phyloP scores from a whole-genome alignment of 2,797 vertebrate species.

The Poliocrania exsul region DNA sequence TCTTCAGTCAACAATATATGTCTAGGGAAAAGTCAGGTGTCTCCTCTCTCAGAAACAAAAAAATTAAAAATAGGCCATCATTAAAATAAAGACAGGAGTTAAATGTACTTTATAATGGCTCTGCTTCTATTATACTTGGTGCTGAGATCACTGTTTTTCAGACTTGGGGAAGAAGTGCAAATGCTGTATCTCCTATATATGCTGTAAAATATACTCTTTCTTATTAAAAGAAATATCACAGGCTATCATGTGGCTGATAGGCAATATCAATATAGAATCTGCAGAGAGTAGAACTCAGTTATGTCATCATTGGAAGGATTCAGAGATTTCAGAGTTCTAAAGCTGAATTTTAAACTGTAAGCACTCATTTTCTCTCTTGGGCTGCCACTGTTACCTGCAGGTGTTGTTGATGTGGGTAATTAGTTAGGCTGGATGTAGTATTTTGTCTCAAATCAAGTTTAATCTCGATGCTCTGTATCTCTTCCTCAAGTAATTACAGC shows the following conservation, averaged over 20 bases:
- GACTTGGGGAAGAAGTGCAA: not conserved
- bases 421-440: not conserved
- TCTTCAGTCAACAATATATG: not conserved
- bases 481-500: not conserved
- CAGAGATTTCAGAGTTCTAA: not conserved
- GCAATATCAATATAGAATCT: not conserved
- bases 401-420: not conserved
- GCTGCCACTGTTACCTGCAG: not conserved
- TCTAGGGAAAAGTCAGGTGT: not conserved
- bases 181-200: not conserved
- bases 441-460: constrained; percentile 1
- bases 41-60: not conserved
- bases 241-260: not conserved
- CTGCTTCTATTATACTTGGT: not conserved
- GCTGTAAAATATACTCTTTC: not conserved
- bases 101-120: not conserved
- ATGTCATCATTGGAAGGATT: not conserved
- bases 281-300: not conserved
- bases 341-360: not conserved
- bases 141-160: not conserved
- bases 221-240: not conserved
- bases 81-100: not conserved
- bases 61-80: not conserved
- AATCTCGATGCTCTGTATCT: not conserved
- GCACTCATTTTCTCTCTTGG: not conserved